Evolutionary conservation across 35 echinoderm and acorn worm species (phyloP).

Genomic region (Hemicentrotus pulcherrimus): DNA sequence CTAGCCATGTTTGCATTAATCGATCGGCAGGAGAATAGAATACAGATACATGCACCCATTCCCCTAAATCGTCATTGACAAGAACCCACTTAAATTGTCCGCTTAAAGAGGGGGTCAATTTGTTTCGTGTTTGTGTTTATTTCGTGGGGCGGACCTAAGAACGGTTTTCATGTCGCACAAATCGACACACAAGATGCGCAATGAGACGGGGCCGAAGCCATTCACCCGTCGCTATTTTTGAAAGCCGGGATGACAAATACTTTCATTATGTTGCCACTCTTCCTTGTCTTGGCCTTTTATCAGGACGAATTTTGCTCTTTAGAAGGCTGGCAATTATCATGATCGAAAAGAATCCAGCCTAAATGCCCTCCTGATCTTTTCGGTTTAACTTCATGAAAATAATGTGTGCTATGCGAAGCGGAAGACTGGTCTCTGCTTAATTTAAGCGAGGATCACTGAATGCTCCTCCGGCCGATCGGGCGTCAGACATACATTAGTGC

Average conservation of each 20-base stretch:
- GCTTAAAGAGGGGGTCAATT: constrained; percentile 32
- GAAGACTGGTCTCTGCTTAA: background rate
- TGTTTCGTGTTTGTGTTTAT: constrained; percentile 31
- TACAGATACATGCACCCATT: background rate
- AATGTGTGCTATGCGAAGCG: constrained; percentile 8
- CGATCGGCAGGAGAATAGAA: constrained; percentile 3
- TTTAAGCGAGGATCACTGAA: background rate
- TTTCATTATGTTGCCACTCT: background rate
- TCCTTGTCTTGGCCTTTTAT: background rate
- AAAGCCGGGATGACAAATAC: background rate
- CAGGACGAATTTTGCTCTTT: background rate
- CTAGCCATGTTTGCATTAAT: background rate
- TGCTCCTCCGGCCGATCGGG: background rate
- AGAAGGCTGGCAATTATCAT: constrained; percentile 31
- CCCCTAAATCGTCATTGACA: background rate
- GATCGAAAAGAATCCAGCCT: background rate
- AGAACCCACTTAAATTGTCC: background rate
- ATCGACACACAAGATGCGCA: background rate
- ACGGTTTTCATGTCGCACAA: background rate
- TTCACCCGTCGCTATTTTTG: constrained; percentile 2
- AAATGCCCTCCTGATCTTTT: constrained; percentile 25
- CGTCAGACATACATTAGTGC: constrained; percentile 37
- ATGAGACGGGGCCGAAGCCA: background rate
- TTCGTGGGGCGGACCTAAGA: background rate
- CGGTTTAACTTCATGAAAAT: background rate